phyloP scores from a whole-genome alignment of 2,797 vertebrate species.

The Anabacerthia variegaticeps region DNA sequence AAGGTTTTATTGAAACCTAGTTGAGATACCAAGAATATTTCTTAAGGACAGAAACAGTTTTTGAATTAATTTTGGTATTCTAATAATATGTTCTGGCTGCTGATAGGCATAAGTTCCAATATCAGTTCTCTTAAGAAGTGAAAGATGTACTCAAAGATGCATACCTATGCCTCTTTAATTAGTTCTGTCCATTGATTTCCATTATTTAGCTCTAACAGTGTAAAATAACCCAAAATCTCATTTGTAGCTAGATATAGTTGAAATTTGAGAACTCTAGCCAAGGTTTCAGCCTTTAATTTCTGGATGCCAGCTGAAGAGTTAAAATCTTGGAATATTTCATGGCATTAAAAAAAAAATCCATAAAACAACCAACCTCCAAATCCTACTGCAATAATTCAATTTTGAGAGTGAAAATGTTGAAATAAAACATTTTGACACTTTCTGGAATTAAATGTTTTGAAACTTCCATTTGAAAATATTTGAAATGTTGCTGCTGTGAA shows the following conservation, averaged over 20 bases:
- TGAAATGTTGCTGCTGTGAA: conserved; percentile 27
- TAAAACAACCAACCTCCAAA: neutral
- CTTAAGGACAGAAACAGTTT: neutral
- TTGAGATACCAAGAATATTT: neutral
- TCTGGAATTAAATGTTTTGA: conserved; percentile 28
- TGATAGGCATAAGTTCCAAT: neutral
- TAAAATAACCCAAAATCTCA: neutral
- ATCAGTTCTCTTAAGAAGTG: neutral
- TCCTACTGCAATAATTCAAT: neutral
- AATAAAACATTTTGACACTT: conserved; percentile 52
- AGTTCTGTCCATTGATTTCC: neutral
- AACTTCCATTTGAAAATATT: conserved; percentile 29
- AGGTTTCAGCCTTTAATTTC: neutral
- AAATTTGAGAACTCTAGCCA: neutral
- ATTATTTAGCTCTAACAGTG: neutral
- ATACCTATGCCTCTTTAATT: neutral
- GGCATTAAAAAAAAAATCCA: neutral
- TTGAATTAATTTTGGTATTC: neutral
- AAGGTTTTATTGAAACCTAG: neutral
- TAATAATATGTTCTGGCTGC: neutral
- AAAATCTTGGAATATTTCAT: neutral
- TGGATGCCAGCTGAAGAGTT: neutral
- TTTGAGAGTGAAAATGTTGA: conserved; percentile 13
- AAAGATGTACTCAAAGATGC: neutral
- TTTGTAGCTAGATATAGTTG: neutral